Percentiles rank a stretch among this genome's conserved stretches.
phyloP scores from a whole-genome alignment of 2,113 vertebrate genomes.

The Fukomys damarensis region DNA sequence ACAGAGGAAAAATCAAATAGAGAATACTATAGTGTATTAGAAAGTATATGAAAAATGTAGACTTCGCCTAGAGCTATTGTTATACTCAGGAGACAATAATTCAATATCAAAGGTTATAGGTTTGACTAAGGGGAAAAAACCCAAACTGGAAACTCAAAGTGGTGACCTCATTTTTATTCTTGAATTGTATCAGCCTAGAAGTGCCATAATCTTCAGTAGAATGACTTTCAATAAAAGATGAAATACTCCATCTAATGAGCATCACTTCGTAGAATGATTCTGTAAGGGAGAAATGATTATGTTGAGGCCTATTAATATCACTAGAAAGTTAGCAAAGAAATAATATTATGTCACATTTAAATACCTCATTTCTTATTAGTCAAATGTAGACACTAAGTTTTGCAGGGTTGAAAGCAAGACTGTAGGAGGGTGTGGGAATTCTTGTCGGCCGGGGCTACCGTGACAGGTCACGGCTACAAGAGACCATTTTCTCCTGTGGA shows the following conservation, averaged over 20 bases:
- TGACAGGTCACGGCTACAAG: neutral
- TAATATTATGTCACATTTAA: neutral
- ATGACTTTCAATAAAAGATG: neutral
- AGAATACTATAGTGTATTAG: neutral
- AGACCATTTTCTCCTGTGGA: neutral
- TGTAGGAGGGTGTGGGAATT: neutral
- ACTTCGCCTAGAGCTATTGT: neutral
- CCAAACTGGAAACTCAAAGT: conserved; percentile 26
- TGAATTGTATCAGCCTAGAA: neutral
- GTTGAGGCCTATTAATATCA: neutral
- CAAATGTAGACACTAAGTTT: neutral
- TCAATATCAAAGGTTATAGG: neutral
- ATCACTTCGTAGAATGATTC: neutral
- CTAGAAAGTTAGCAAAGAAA: neutral
- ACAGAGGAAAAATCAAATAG: neutral
- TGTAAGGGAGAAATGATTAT: neutral
- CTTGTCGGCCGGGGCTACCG: neutral
- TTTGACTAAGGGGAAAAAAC: neutral
- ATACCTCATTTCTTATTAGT: neutral
- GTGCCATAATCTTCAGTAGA: neutral
- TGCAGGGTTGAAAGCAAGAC: neutral
- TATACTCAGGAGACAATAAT: neutral
- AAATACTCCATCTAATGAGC: neutral
- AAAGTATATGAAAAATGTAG: neutral
- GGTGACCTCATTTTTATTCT: neutral